phyloP scores from a whole-genome alignment of 2,113 vertebrate species.

The Dicerorhinus sumatrensis region DNA sequence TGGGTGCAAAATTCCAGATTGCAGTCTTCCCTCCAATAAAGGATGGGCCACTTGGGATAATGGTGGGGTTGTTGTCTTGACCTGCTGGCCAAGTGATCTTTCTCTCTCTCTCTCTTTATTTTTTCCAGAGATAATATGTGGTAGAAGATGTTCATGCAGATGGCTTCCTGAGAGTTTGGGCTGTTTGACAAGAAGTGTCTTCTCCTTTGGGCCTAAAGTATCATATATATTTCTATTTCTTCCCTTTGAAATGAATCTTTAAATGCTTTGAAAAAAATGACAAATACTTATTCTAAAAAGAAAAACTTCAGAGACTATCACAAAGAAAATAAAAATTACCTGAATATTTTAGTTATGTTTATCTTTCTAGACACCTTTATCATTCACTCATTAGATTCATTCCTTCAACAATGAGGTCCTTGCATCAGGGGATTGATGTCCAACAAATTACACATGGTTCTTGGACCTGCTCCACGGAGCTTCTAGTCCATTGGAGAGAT shows the following conservation, averaged over 20 bases:
- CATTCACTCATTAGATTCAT: neutral
- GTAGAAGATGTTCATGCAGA: neutral
- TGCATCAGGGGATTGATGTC: neutral
- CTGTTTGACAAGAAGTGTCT: neutral
- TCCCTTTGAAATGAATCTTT: neutral
- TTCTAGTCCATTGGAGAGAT: neutral
- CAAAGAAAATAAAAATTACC: conserved; percentile 1
- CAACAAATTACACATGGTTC: neutral
- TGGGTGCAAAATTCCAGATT: neutral
- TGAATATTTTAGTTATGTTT: neutral
- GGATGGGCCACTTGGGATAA: neutral
- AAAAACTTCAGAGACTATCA: neutral
- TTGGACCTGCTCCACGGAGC: neutral
- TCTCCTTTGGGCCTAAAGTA: neutral
- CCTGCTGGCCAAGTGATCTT: neutral
- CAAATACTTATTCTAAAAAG: neutral
- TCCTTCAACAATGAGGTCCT: neutral
- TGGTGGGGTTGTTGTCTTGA: neutral
- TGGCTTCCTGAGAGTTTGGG: neutral
- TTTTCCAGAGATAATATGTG: neutral
- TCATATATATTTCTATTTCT: neutral
- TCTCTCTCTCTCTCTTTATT: neutral
- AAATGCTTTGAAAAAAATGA: neutral
- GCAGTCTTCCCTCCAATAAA: neutral
- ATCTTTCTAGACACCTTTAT: neutral